phyloP scores from a whole-genome alignment of 2,888 invertebrate genomes.

The Dastarcus helophoroides region DNA sequence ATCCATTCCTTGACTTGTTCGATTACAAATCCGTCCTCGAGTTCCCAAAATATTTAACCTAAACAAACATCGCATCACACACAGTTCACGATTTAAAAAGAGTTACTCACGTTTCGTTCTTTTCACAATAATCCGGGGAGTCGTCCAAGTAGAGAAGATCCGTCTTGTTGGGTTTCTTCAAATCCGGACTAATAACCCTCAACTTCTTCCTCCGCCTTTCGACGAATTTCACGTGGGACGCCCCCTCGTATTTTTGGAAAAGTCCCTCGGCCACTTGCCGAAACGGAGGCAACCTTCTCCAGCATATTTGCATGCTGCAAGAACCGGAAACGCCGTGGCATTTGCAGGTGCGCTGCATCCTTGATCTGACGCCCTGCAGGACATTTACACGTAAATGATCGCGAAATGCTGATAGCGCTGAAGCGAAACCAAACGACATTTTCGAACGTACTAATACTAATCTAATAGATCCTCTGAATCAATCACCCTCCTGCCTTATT shows the following conservation, averaged over 20 bases:
- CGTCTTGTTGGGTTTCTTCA: slow-evolving; percentile 81
- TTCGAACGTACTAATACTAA: neutral
- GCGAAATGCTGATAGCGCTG: too few relatives aligned
- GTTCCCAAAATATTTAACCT: slow-evolving; percentile 76
- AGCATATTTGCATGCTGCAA: slow-evolving; percentile 82
- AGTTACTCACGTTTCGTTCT: slow-evolving; percentile 62
- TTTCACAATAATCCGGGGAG: slow-evolving; percentile 85
- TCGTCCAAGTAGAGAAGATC: slow-evolving; percentile 83
- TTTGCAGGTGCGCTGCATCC: slow-evolving; percentile 82
- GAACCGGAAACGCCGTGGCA: slow-evolving; percentile 92
- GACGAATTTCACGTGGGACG: slow-evolving; percentile 68
- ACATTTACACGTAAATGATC: too few relatives aligned
- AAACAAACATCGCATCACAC: slow-evolving; percentile 13
- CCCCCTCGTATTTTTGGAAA: slow-evolving; percentile 74
- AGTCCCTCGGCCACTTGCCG: slow-evolving; percentile 66
- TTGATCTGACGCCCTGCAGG: slow-evolving; percentile 51
- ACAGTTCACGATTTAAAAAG: slow-evolving; percentile 1
- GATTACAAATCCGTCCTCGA: slow-evolving; percentile 69
- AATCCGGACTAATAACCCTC: slow-evolving; percentile 60
- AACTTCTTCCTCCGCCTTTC: slow-evolving; percentile 55
- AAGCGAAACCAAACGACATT: slow-evolving; percentile 12
- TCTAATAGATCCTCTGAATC: too few relatives aligned
- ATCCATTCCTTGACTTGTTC: slow-evolving; percentile 74
- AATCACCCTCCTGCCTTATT: too few relatives aligned
- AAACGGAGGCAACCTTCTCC: slow-evolving; percentile 73